Conservation (phyloP, 2,797 vertebrate genomes). For the Ficedula albicollis region DNA sequence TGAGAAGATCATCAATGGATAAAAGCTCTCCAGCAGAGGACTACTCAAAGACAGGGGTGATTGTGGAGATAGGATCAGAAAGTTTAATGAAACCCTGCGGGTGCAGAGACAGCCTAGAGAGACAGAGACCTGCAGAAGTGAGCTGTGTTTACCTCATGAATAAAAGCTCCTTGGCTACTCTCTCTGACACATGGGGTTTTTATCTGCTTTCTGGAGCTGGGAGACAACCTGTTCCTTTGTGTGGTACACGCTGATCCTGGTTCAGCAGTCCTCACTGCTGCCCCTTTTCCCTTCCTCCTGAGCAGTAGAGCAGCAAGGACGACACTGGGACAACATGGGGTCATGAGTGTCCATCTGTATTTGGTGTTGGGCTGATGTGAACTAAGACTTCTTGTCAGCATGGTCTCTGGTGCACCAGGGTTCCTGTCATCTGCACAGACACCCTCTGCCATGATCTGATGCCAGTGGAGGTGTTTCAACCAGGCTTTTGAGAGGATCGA, state of each 20-base stretch:
- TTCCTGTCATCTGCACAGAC: neutral
- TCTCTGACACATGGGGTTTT: neutral
- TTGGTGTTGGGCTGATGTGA: neutral
- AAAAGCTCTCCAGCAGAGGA: slow-evolving; percentile 1
- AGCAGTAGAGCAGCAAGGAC: neutral
- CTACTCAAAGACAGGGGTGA: neutral
- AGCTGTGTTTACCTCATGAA: neutral
- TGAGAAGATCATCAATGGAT: slow-evolving; percentile 84
- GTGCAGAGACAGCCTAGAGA: neutral
- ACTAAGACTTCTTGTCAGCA: neutral
- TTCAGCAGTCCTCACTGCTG: neutral
- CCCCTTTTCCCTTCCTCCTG: neutral
- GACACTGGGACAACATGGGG: neutral
- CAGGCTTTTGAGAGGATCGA: neutral
- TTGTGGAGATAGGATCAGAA: neutral
- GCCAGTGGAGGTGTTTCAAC: neutral
- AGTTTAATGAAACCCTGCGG: neutral
- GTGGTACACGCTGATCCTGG: neutral
- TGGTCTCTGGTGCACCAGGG: neutral
- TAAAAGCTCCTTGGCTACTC: neutral
- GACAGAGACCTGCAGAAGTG: neutral
- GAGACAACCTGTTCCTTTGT: neutral
- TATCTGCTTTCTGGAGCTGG: neutral
- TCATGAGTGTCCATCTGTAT: neutral
- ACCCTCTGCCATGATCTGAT: neutral